phyloP scores from a whole-genome alignment of 2,113 vertebrate species.

The Mandrillus leucophaeus region DNA sequence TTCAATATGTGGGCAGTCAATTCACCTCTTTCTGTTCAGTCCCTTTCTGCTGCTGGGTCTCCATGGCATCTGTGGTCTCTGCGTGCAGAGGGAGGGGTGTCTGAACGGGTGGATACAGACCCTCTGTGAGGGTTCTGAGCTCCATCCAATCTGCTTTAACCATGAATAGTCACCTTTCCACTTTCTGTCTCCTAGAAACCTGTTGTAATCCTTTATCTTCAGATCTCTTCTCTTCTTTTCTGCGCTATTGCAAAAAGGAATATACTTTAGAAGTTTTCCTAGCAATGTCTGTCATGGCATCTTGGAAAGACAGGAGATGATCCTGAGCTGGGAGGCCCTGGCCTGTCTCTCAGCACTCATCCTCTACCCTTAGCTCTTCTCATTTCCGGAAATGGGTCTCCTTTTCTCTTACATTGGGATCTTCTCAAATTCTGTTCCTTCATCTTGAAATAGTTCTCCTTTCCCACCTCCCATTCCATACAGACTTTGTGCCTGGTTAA shows the following conservation, averaged over 20 bases:
- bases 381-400: background rate
- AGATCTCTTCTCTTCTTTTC: background rate
- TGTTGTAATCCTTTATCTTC: background rate
- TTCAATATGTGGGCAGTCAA: too few species aligned
- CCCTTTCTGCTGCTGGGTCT: background rate
- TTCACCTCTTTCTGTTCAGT: background rate
- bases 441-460: background rate
- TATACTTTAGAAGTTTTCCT: background rate
- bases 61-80: background rate
- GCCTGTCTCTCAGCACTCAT: too few species aligned
- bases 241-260: background rate
- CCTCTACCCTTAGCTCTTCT: background rate
- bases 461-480: background rate
- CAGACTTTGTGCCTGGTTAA: background rate
- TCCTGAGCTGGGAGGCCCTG: fast-evolving
- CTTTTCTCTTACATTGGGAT: background rate
- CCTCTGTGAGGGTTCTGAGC: background rate
- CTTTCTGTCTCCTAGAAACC: background rate
- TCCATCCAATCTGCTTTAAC: background rate
- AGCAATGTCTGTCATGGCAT: background rate
- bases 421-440: background rate
- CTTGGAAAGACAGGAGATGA: background rate
- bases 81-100: background rate
- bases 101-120: background rate
- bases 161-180: background rate